phyloP scores from a whole-genome alignment of 1,140 invertebrate genomes.

The Bombus terrestris region DNA sequence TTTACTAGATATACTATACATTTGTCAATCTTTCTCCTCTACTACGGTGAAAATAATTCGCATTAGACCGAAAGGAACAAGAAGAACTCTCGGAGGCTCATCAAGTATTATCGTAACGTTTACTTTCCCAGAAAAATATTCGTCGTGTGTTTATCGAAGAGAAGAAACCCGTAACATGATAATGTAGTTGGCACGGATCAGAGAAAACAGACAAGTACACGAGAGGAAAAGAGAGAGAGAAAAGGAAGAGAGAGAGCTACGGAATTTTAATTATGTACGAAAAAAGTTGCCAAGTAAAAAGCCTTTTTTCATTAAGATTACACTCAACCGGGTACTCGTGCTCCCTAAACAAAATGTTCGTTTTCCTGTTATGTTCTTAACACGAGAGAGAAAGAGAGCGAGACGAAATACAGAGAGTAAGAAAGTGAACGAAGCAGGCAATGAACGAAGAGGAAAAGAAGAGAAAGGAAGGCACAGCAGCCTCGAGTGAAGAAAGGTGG shows the following conservation, averaged over 20 bases:
- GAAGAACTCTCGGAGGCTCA: too few relatives aligned
- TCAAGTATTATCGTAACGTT: not conserved
- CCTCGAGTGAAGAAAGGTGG: conserved; percentile 9
- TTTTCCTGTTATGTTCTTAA: conserved; percentile 45
- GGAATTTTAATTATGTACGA: conserved; percentile 59
- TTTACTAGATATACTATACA: too few relatives aligned
- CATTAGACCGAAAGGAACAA: too few relatives aligned
- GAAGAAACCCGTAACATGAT: not conserved
- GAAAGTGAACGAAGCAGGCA: not conserved
- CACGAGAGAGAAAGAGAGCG: not conserved
- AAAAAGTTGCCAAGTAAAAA: conserved; percentile 4
- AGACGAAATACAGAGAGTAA: not conserved
- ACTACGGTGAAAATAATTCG: too few relatives aligned
- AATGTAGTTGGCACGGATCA: not conserved
- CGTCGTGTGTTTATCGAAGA: not conserved
- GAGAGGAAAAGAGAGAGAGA: too few relatives aligned
- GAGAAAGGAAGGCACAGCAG: not conserved
- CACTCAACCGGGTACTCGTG: conserved; percentile 41
- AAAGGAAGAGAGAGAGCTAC: not conserved
- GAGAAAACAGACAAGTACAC: not conserved
- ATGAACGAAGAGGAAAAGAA: not conserved
- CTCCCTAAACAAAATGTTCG: conserved; percentile 62
- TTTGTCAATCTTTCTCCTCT: too few relatives aligned
- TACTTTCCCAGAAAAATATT: not conserved
- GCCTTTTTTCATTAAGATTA: conserved; percentile 61